A percentile compares a stretch with the other conserved stretches of the same genome.
These are phyloP conservation scores for Vombatus ursinus DNA, from an alignment of 2,113 vertebrate species.

Conservation along the genomic window DNA sequence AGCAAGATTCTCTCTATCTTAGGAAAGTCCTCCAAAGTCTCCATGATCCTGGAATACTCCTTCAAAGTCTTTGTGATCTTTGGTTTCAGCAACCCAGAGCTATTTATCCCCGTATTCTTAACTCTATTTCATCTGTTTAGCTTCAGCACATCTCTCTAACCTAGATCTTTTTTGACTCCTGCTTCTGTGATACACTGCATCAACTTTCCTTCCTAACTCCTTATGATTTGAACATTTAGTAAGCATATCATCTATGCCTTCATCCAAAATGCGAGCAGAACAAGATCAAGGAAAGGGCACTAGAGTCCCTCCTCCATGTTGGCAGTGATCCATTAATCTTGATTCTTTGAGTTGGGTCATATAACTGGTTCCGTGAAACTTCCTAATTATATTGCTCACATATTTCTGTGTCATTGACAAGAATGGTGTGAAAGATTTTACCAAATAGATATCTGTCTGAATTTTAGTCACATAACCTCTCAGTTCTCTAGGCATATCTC, in stretches of 20 bases:
- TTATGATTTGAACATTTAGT: not conserved
- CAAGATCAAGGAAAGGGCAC: not conserved
- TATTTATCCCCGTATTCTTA: not conserved
- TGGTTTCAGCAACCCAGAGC: not conserved
- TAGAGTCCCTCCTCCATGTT: not conserved
- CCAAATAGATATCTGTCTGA: not conserved
- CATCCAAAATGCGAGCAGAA: not conserved
- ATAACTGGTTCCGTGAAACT: not conserved
- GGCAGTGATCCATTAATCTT: not conserved
- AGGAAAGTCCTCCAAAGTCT: not conserved
- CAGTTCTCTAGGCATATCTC: not conserved
- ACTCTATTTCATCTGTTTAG: not conserved
- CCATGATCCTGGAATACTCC: not conserved
- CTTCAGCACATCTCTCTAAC: not conserved
- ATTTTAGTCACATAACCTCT: not conserved
- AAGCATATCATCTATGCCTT: not conserved
- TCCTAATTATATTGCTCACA: not conserved
- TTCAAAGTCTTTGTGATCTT: not conserved
- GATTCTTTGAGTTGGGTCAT: not conserved
- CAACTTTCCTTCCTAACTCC: not conserved
- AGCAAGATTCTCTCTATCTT: not conserved
- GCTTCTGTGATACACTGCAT: not conserved
- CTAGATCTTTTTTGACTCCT: not conserved
- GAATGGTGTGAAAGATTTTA: not conserved
- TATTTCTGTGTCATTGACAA: not conserved